Percentiles rank a stretch among this genome's conserved stretches.
These are phyloP conservation scores for Drosophila fulvimacula DNA, from an alignment of 2,888 invertebrate species.

Conservation along the genomic window DNA sequence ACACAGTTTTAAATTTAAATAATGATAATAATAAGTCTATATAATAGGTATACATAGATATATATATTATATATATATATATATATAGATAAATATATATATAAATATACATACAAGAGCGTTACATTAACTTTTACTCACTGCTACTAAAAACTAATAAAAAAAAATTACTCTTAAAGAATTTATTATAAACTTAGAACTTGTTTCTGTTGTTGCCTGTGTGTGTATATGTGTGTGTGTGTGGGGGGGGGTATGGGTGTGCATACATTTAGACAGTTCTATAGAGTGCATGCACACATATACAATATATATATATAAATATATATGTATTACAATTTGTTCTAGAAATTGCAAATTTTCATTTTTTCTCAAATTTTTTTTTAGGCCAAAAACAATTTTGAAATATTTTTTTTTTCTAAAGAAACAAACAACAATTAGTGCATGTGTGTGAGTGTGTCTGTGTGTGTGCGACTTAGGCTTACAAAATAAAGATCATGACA, in stretches of 20 bases:
- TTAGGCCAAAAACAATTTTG: slow-evolving; percentile 14
- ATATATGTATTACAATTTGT: slow-evolving; percentile 29
- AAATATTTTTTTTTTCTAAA: slow-evolving; percentile 11
- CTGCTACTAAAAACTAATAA: slow-evolving; percentile 56
- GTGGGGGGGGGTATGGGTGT: slow-evolving; percentile 15
- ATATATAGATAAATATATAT: slow-evolving; percentile 42
- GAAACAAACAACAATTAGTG: slow-evolving; percentile 58
- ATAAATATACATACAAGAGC: slow-evolving; percentile 13
- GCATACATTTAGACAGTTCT: slow-evolving; percentile 1
- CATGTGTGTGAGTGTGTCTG: slow-evolving; percentile 22
- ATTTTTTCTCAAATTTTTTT: slow-evolving; percentile 24
- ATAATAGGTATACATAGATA: slow-evolving; percentile 43
- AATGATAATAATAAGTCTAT: slow-evolving; percentile 56
- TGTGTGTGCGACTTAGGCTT: slow-evolving; percentile 48
- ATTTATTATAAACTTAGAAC: slow-evolving; percentile 38
- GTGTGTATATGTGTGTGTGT: slow-evolving; percentile 18
- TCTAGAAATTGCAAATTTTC: slow-evolving; percentile 25
- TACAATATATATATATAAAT: slow-evolving; percentile 13
- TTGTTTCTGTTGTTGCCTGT: slow-evolving; percentile 17
- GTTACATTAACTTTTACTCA: slow-evolving; percentile 13
- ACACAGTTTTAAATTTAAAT: slow-evolving; percentile 66
- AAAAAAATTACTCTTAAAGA: slow-evolving; percentile 71
- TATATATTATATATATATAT: slow-evolving; percentile 35
- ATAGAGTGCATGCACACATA: not conserved
- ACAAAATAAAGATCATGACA: slow-evolving; percentile 50